Base-by-base conservation (phyloP, 2,888 invertebrate genomes). In the Pristionchus maxplancki region DNA sequence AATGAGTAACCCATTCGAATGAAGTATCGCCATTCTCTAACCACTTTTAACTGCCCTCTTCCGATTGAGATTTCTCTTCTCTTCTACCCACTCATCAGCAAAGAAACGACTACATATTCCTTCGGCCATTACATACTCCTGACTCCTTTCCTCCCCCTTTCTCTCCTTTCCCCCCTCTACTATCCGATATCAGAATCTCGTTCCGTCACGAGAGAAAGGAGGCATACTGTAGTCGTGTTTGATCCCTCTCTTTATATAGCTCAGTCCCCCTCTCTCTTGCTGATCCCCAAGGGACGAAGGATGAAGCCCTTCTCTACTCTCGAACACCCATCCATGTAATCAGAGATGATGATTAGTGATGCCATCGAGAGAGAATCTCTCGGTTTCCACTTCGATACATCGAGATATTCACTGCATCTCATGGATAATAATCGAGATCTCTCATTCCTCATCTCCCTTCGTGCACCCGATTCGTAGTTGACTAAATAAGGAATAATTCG, bases 111-210 rank as follows among this genome's bases (percentile, higher is more conserved):
- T 85, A 5, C 34, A 44, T 64, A 44, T 85, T 50, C 44, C 64
- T 6, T 13, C 28, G 64, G 40, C 67, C 85, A 48, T 50, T 85
- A 44, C 62, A 37, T 37, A n/a, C 62, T 40, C 44, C 44, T 31
- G 17, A n/a, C 84, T 85, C 40, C 67, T 13, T 62, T 53, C 44
- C 62, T 13, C n/a, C 48, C 64, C 20, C 31, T n/a, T 62, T 84
- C 84, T 53, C 86, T 31, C 62, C 37, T 40, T 83, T 40, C 50
- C 34, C 58, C 53, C n/a, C n/a, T 62, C 37, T 37, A 20, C 40
- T 85, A 48, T 64, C 64, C 44, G 34, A 40, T 85, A 85, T 64
- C 85, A 85, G 5, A 64, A n/a, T 85, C 17, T 50, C 82, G 82
- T 83, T 31, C 31, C 8, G 82, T 53, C 53, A 83, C 53, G 50